phyloP scores from a whole-genome alignment of 2,113 vertebrate species.

The Prietella phreatophila region DNA sequence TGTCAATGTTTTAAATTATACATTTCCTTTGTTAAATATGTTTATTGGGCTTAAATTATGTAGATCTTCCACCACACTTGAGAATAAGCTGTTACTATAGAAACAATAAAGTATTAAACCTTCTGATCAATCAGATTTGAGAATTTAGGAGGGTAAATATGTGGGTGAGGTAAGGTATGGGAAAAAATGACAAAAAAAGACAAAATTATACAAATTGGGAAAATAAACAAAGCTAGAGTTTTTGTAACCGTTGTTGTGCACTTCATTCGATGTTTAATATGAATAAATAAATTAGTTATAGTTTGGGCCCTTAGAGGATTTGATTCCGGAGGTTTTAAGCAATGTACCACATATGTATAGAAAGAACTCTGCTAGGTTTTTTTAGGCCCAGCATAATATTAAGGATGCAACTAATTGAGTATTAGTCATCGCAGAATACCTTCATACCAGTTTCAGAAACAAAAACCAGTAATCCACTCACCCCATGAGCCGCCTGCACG shows the following conservation, averaged over 20 bases:
- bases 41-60: too few species aligned
- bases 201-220: not conserved
- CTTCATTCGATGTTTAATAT: not conserved
- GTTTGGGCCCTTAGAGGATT: not conserved
- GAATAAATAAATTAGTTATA: not conserved
- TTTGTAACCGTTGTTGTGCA: not conserved
- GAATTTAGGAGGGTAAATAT: not conserved
- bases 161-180: not conserved
- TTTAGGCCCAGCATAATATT: not conserved
- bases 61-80: not conserved
- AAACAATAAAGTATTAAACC: not conserved
- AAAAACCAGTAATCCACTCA: constrained; percentile 67
- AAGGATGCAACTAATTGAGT: not conserved
- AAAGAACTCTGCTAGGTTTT: not conserved
- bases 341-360: not conserved
- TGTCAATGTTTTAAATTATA: too few species aligned
- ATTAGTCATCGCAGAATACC: not conserved
- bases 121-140: not conserved
- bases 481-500: constrained; percentile 91
- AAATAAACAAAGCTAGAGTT: not conserved
- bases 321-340: not conserved
- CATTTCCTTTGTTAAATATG: too few species aligned
- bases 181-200: not conserved
- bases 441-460: not conserved
- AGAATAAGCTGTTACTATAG: not conserved